phyloP scores from a whole-genome alignment of 2,888 invertebrate species.

The Eilema sororculum region DNA sequence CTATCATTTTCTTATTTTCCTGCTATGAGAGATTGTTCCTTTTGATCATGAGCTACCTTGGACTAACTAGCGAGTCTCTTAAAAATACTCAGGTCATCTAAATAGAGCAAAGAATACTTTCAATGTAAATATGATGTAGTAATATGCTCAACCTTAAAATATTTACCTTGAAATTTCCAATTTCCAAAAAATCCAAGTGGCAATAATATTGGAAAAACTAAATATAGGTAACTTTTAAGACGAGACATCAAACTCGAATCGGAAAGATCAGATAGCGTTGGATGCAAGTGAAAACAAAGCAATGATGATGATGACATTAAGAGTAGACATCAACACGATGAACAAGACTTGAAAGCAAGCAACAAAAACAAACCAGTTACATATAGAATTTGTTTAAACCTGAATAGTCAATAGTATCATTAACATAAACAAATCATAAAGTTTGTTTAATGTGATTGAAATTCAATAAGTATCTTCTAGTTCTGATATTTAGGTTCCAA shows the following conservation, averaged over 20 bases:
- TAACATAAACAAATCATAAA: constrained; percentile 6
- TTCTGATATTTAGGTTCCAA: neutral
- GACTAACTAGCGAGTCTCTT: neutral
- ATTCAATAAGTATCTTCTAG: neutral
- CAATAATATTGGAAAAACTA: too few species aligned
- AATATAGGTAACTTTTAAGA: too few species aligned
- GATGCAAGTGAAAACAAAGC: too few species aligned
- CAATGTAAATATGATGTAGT: too few species aligned
- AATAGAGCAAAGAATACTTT: too few species aligned
- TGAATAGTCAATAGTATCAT: neutral
- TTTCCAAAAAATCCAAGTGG: too few species aligned
- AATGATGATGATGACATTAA: neutral
- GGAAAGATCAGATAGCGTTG: too few species aligned
- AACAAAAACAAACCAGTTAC: neutral
- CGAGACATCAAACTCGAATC: too few species aligned
- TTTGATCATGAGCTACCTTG: neutral
- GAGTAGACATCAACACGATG: neutral
- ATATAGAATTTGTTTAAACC: neutral
- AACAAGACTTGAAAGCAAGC: neutral
- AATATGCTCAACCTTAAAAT: too few species aligned
- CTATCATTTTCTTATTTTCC: neutral
- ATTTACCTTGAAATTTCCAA: too few species aligned
- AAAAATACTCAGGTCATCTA: too few species aligned
- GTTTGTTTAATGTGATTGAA: neutral
- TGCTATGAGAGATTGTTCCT: neutral